Conservation (phyloP, 2,797 vertebrate species). For the Lophius americanus region DNA sequence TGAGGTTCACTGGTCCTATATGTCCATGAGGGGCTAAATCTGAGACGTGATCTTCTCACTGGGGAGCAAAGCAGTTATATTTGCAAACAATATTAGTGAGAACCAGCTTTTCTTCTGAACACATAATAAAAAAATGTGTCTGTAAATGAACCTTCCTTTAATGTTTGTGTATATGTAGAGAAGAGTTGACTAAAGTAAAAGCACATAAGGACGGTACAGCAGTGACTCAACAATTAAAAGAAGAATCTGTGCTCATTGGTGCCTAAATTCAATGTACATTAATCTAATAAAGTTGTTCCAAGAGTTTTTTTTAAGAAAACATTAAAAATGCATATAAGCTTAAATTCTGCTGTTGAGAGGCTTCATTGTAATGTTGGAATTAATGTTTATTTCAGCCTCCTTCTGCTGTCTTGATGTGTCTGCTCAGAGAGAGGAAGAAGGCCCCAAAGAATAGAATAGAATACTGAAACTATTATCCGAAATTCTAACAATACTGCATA, state of each 20-base stretch:
- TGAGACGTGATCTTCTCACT: slow-evolving; percentile 22
- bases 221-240: slow-evolving; percentile 14
- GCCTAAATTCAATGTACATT: slow-evolving; percentile 26
- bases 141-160: slow-evolving; percentile 7
- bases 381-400: no score
- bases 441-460: no score
- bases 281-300: not conserved
- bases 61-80: slow-evolving; percentile 27
- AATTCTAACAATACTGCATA: no score
- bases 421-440: no score
- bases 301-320: not conserved
- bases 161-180: slow-evolving; percentile 9
- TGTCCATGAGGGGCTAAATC: slow-evolving; percentile 22
- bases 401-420: no score
- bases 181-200: slow-evolving; percentile 18
- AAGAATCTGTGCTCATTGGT: slow-evolving; percentile 5
- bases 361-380: not conserved
- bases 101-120: slow-evolving; percentile 14
- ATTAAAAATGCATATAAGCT: slow-evolving; percentile 11
- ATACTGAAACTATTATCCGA: no score
- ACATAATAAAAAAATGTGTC: slow-evolving; percentile 6
- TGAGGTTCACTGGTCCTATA: slow-evolving; percentile 22
- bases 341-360: slow-evolving; percentile 9
- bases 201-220: slow-evolving; percentile 12
- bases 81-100: slow-evolving; percentile 16